A percentile compares a stretch with the other conserved stretches of the same genome.
These are phyloP conservation scores for Liodrosophila aerea DNA, from an alignment of 2,888 invertebrate genomes.

Conservation along the genomic window DNA sequence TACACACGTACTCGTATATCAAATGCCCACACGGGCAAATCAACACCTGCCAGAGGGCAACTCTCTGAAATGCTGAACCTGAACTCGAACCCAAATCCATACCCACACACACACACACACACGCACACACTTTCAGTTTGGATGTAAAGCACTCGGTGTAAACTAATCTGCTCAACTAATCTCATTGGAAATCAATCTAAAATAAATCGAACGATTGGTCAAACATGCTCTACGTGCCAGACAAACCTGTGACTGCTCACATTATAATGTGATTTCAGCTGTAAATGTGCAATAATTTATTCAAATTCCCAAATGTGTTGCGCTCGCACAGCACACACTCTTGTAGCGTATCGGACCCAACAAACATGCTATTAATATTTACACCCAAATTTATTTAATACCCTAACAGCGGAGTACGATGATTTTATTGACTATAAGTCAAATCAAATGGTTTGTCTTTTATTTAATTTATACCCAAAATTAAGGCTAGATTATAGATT, in stretches of 20 bases:
- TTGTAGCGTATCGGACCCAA: slow-evolving; percentile 32
- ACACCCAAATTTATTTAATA: slow-evolving; percentile 29
- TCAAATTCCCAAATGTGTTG: slow-evolving; percentile 71
- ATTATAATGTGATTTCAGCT: slow-evolving; percentile 74
- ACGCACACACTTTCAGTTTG: background rate
- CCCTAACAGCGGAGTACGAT: too few relatives aligned
- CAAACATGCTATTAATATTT: slow-evolving; percentile 72
- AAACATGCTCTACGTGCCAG: slow-evolving; percentile 57
- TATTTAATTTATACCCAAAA: too few relatives aligned
- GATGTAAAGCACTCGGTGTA: slow-evolving; percentile 37
- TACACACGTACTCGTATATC: slow-evolving; percentile 23
- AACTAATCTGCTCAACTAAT: slow-evolving; percentile 68
- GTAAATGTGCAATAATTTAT: slow-evolving; percentile 77
- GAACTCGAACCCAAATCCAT: slow-evolving; percentile 20
- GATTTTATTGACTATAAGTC: too few relatives aligned
- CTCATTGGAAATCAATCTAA: slow-evolving; percentile 75
- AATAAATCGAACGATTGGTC: slow-evolving; percentile 68
- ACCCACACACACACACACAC: slow-evolving; percentile 10
- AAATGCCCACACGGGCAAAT: slow-evolving; percentile 56
- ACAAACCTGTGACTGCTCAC: slow-evolving; percentile 48
- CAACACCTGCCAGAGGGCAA: slow-evolving; percentile 52
- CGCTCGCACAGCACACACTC: slow-evolving; percentile 11
- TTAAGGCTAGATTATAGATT: too few relatives aligned
- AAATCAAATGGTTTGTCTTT: too few relatives aligned
- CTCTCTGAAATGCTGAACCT: slow-evolving; percentile 30